These are phyloP conservation scores for Marcusenius ussheri DNA, from an alignment of 2,113 vertebrate species.

Conservation along the genomic window DNA sequence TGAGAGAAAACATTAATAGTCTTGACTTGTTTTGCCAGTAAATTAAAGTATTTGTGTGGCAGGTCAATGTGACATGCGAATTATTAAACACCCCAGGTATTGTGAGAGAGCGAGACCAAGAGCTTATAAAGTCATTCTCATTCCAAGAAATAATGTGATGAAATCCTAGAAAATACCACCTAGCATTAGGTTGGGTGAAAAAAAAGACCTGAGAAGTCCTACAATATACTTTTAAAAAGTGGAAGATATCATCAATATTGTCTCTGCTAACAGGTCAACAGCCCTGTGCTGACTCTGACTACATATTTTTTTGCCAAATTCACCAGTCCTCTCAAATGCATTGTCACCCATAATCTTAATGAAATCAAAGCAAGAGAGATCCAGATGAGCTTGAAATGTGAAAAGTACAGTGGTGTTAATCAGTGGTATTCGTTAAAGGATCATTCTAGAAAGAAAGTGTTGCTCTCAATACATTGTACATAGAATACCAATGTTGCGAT, in stretches of 20 bases:
- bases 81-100: neutral
- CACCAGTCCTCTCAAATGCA: neutral
- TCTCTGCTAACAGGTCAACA: neutral
- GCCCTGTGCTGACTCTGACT: neutral
- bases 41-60: neutral
- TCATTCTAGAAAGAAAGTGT: neutral
- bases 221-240: neutral
- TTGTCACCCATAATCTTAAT: neutral
- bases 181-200: neutral
- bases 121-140: neutral
- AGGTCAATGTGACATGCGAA: neutral
- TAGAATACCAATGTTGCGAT: neutral
- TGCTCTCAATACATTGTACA: neutral
- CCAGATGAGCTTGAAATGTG: neutral
- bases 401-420: neutral
- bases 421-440: neutral
- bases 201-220: neutral
- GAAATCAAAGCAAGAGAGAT: neutral
- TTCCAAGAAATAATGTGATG: neutral
- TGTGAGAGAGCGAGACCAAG: neutral
- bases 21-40: neutral
- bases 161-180: constrained; percentile 2
- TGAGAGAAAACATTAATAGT: neutral
- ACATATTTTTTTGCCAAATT: neutral
- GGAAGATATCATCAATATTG: neutral